phyloP scores from a whole-genome alignment of 2,888 invertebrate species.

The Pedicia rivosa region DNA sequence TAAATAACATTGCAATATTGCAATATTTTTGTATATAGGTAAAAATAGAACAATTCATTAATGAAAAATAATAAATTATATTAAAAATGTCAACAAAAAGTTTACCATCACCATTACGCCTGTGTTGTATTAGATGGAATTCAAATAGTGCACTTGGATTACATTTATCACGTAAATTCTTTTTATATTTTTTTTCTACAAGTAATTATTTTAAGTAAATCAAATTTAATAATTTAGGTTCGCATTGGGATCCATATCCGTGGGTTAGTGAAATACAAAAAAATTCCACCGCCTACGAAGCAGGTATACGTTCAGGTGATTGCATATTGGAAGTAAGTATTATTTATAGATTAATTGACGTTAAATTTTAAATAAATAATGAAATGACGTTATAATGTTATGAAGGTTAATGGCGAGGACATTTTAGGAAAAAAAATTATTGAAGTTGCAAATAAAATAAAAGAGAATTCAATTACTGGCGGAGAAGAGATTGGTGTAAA shows the following conservation, averaged over 20 bases:
- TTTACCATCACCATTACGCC: background rate
- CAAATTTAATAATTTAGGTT: no score
- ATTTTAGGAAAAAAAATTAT: slow-evolving; percentile 26
- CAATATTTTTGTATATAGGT: no score
- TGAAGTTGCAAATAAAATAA: slow-evolving; percentile 23
- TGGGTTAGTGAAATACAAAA: slow-evolving; percentile 53
- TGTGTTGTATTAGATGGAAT: slow-evolving; percentile 2
- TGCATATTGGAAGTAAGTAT: slow-evolving; percentile 42
- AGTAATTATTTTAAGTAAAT: no score
- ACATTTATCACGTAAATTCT: slow-evolving; percentile 51
- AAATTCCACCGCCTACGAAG: slow-evolving; percentile 41
- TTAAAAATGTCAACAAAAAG: no score
- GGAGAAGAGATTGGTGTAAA: slow-evolving; percentile 21
- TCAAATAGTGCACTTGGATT: slow-evolving; percentile 48
- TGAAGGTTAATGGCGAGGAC: slow-evolving; percentile 15
- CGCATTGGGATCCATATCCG: slow-evolving; percentile 58
- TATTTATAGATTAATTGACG: background rate
- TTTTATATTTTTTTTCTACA: no score
- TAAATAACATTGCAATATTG: no score
- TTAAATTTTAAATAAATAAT: background rate
- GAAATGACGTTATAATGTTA: background rate
- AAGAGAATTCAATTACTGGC: slow-evolving; percentile 12
- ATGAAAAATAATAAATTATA: no score
- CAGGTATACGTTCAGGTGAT: slow-evolving; percentile 52
- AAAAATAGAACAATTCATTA: no score